A percentile compares a stretch with the other conserved stretches of the same genome.
phyloP scores from a whole-genome alignment of 2,888 invertebrate species.

The Dynastes tityus region DNA sequence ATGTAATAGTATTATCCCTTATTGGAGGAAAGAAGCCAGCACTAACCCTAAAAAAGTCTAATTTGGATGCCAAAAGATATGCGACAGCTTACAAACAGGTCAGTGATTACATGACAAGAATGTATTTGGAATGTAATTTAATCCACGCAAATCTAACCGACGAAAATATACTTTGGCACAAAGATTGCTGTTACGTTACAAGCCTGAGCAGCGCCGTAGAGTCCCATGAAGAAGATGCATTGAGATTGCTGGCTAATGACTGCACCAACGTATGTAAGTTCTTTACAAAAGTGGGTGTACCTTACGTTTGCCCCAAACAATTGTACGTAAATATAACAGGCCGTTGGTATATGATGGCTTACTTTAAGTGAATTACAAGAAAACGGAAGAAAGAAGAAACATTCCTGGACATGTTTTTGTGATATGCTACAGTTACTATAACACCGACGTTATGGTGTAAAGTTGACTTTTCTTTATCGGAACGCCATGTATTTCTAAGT shows the following conservation, averaged over 20 bases:
- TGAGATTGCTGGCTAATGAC: constrained; percentile 90
- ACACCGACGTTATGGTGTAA: no score
- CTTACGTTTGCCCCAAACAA: not conserved
- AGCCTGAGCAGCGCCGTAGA: constrained; percentile 97
- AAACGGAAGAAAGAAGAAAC: no score
- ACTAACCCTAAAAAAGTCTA: constrained; percentile 83
- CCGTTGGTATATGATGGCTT: not conserved
- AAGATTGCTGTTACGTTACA: constrained; percentile 87
- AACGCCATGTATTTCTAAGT: no score
- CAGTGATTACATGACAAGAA: constrained; percentile 81
- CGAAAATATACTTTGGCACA: constrained; percentile 91
- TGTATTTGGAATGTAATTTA: constrained; percentile 88
- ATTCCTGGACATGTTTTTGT: no score
- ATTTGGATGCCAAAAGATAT: constrained; percentile 75
- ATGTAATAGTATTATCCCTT: constrained; percentile 93
- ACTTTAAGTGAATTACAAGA: no score
- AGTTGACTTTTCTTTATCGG: no score
- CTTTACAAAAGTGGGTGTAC: not conserved
- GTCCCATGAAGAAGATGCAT: constrained; percentile 90
- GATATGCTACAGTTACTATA: no score
- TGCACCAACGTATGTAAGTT: constrained; percentile 69
- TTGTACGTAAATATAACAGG: not conserved
- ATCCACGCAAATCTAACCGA: constrained; percentile 96
- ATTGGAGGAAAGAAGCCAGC: constrained; percentile 89
- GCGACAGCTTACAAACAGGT: constrained; percentile 76